Conservation (phyloP, 2,797 vertebrate genomes). For the Distichodus sexfasciatus region DNA sequence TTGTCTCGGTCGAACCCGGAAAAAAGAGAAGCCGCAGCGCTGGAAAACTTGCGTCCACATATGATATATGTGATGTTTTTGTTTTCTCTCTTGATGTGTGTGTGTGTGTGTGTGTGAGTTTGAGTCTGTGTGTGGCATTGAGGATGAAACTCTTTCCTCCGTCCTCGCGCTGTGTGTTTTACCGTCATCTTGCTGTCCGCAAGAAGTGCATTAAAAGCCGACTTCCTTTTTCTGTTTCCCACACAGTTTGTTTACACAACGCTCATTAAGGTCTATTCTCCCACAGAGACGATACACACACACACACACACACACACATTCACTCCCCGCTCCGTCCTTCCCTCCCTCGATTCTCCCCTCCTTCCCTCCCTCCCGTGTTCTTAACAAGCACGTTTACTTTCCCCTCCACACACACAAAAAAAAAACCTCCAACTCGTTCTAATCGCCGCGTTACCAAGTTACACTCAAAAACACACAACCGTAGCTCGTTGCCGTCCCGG, state of each 20-base stretch:
- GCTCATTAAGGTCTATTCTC: constrained; percentile 85
- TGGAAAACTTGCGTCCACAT: constrained; percentile 54
- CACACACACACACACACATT: not conserved
- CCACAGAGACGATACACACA: constrained; percentile 69
- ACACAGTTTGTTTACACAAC: constrained; percentile 83
- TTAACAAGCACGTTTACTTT: constrained; percentile 35
- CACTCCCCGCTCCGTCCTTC: constrained; percentile 46
- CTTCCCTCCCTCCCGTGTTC: constrained; percentile 12
- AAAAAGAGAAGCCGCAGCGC: constrained; percentile 6
- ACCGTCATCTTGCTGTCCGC: constrained; percentile 31
- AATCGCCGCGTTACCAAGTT: constrained; percentile 22
- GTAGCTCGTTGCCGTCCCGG: not conserved
- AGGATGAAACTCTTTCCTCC: not conserved
- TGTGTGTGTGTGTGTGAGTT: not conserved
- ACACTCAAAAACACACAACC: constrained; percentile 19
- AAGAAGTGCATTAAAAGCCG: constrained; percentile 31
- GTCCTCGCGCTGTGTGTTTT: constrained; percentile 31
- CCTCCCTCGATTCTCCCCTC: constrained; percentile 36
- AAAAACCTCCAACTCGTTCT: constrained; percentile 26
- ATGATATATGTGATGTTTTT: not conserved
- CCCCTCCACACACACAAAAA: not conserved
- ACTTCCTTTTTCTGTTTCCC: constrained; percentile 77
- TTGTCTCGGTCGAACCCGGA: constrained; percentile 24
- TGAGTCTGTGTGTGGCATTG: not conserved
- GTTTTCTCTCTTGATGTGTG: constrained; percentile 10